phyloP scores from a whole-genome alignment of 2,888 invertebrate species.

The Strigamia crassipes region DNA sequence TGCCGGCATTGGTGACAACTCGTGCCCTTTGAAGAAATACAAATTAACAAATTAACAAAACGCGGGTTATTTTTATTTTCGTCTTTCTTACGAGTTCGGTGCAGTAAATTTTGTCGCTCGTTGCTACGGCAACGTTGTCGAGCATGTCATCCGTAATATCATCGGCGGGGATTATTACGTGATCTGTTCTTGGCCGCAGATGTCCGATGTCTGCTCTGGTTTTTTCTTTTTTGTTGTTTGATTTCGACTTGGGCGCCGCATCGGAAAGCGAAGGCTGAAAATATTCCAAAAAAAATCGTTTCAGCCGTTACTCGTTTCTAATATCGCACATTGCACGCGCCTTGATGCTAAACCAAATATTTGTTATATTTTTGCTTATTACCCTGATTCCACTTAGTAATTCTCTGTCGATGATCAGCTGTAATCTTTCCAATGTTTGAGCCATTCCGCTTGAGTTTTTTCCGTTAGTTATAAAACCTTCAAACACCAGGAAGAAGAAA shows the following conservation, averaged over 20 bases:
- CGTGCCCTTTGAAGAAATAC: slow-evolving; percentile 57
- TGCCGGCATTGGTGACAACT: slow-evolving; percentile 68
- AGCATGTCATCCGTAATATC: not conserved
- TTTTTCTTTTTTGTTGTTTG: not conserved
- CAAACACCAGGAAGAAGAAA: too few species aligned
- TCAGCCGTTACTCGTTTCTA: not conserved
- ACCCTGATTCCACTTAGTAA: not conserved
- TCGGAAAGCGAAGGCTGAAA: not conserved
- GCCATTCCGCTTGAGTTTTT: not conserved
- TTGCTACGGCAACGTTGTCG: not conserved
- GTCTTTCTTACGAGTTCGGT: not conserved
- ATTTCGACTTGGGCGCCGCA: not conserved
- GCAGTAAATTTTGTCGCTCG: not conserved
- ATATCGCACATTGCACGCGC: not conserved
- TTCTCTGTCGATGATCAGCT: not conserved
- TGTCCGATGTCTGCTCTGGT: not conserved
- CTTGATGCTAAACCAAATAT: not conserved
- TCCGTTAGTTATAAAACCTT: too few species aligned
- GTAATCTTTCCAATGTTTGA: not conserved
- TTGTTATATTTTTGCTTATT: not conserved
- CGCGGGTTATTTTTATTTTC: not conserved
- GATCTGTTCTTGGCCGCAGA: not conserved
- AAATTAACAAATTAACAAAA: not conserved
- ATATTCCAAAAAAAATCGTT: too few species aligned
- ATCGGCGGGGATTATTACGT: not conserved